These are phyloP conservation scores for Paragorgia papillata DNA, from an alignment of 92 coral and sea anemone genomes.

Conservation along the genomic window DNA sequence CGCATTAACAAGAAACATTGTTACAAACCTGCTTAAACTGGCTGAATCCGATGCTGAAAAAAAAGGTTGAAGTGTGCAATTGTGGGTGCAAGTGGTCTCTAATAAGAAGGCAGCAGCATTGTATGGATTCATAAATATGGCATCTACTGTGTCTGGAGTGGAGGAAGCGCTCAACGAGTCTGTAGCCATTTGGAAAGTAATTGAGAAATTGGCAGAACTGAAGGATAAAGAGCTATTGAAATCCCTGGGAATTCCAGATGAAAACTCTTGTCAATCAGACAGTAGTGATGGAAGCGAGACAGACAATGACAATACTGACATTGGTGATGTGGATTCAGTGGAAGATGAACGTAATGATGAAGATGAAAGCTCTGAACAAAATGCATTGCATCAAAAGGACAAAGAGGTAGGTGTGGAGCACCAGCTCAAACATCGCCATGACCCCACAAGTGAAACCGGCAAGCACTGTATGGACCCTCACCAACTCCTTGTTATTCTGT, in stretches of 20 bases:
- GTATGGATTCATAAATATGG: background rate
- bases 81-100: conserved; percentile 35
- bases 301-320: conserved; percentile 14
- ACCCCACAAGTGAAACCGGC: conserved; percentile 41
- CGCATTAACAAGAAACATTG: conserved; percentile 17
- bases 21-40: conserved; percentile 7
- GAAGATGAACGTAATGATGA: background rate
- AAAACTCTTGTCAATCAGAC: conserved; percentile 23
- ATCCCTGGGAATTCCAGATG: conserved; percentile 28
- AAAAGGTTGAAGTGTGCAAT: conserved; percentile 40
- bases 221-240: conserved; percentile 48
- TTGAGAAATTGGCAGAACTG: conserved; percentile 34
- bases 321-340: conserved; percentile 6
- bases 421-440: background rate
- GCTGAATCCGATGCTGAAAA: conserved; percentile 42
- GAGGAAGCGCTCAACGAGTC: conserved; percentile 28
- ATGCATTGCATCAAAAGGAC: background rate
- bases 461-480: conserved; percentile 38
- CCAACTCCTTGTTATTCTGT: conserved; percentile 40
- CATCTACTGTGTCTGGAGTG: conserved; percentile 22
- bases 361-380: background rate
- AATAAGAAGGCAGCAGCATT: no score
- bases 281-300: conserved; percentile 42
- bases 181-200: conserved; percentile 41
- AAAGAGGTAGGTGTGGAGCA: no score